A percentile compares a stretch with the other conserved stretches of the same genome.
Conservation (phyloP, 1,140 invertebrate genomes). For the Rhyzopertha dominica region DNA sequence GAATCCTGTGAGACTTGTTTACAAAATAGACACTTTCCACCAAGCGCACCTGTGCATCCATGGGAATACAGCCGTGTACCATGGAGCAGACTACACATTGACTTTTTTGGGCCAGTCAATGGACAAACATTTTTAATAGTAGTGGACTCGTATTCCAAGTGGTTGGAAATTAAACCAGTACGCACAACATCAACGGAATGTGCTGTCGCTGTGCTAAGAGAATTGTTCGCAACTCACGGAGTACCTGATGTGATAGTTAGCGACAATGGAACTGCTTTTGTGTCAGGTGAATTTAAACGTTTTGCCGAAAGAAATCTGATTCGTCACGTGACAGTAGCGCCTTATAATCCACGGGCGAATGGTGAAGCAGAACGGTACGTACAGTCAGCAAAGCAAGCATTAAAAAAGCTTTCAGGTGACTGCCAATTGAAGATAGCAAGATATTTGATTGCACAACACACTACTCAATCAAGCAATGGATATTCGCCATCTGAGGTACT, state of each 20-base stretch:
- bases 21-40: conserved; percentile 23
- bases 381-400: too few species aligned
- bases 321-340: too few species aligned
- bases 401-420: too few species aligned
- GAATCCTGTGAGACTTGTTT: conserved; percentile 27
- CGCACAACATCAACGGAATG: conserved; percentile 17
- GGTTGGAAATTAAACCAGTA: conserved; percentile 30
- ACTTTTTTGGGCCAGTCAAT: conserved; percentile 37
- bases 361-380: too few species aligned
- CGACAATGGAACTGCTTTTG: conserved; percentile 21
- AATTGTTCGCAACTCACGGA: conserved; percentile 19
- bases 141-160: conserved; percentile 35
- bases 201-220: conserved; percentile 16
- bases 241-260: conserved; percentile 17
- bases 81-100: conserved; percentile 41
- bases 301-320: conserved; percentile 16
- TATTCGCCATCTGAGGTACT: too few species aligned
- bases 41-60: conserved; percentile 23
- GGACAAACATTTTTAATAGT: conserved; percentile 28
- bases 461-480: too few species aligned
- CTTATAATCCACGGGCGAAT: too few species aligned
- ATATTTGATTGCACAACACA: too few species aligned
- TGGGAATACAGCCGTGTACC: conserved; percentile 42
- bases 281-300: conserved; percentile 20
- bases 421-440: too few species aligned